A percentile compares a stretch with the other conserved stretches of the same genome.
These are phyloP conservation scores for Euschistus heros DNA, from an alignment of 1,140 invertebrate genomes.

Conservation along the genomic window DNA sequence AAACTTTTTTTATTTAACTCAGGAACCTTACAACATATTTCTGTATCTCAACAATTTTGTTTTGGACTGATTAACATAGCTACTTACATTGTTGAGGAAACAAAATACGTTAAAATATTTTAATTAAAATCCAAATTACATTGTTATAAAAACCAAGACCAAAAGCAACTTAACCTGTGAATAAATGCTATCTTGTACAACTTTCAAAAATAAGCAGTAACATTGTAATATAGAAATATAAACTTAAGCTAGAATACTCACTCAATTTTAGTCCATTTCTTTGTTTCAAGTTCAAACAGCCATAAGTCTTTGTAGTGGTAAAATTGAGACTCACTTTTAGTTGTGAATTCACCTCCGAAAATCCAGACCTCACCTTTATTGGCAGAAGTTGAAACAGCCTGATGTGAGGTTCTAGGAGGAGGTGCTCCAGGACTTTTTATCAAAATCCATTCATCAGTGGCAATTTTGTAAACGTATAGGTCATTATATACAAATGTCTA, in stretches of 20 bases:
- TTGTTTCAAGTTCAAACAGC: slow-evolving; percentile 65
- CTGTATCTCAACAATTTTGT: too few relatives aligned
- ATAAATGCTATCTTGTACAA: too few relatives aligned
- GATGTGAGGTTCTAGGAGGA: slow-evolving; percentile 77
- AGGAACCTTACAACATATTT: too few relatives aligned
- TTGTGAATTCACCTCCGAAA: slow-evolving; percentile 89
- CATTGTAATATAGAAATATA: too few relatives aligned
- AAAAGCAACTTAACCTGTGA: too few relatives aligned
- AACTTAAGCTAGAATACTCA: slow-evolving; percentile 35
- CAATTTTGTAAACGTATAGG: slow-evolving; percentile 70
- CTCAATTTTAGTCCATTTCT: slow-evolving; percentile 81
- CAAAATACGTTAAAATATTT: too few relatives aligned
- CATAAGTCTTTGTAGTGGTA: slow-evolving; percentile 90
- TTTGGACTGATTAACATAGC: too few relatives aligned
- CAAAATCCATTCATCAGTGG: slow-evolving; percentile 66
- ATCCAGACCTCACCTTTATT: slow-evolving; percentile 69
- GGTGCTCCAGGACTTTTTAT: slow-evolving; percentile 69
- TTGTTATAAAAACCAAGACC: too few relatives aligned
- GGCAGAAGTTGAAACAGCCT: slow-evolving; percentile 59
- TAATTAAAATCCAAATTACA: too few relatives aligned
- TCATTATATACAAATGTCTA: slow-evolving; percentile 78
- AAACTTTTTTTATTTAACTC: too few relatives aligned
- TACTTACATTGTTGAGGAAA: too few relatives aligned
- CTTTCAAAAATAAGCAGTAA: too few relatives aligned
- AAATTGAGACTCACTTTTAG: slow-evolving; percentile 80